Conservation (phyloP, 1,140 invertebrate genomes). For the Neodiprion pinetum region DNA sequence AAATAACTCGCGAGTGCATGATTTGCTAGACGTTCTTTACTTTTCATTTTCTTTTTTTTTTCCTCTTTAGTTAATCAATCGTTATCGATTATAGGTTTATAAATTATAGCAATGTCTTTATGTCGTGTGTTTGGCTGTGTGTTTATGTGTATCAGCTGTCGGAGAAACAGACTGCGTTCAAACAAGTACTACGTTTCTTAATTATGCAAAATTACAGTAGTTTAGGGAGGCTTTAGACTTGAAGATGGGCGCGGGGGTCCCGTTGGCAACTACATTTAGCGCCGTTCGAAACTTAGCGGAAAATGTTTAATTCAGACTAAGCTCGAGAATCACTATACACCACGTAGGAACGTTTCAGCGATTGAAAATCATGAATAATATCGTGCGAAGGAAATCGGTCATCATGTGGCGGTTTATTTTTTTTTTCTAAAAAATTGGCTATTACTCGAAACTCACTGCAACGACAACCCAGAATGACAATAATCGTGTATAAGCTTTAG, state of each 20-base stretch:
- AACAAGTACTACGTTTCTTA: not conserved
- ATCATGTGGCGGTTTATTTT: too few relatives aligned
- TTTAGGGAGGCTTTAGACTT: not conserved
- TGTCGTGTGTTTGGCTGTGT: not conserved
- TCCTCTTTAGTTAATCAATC: not conserved
- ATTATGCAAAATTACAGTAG: not conserved
- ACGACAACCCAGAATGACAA: too few relatives aligned
- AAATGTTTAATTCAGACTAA: conserved; percentile 56
- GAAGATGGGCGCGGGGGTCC: conserved; percentile 6
- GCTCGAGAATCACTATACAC: conserved; percentile 42
- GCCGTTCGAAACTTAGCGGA: conserved; percentile 18
- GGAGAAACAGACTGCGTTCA: not conserved
- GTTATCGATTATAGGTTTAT: too few relatives aligned
- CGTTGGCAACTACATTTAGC: not conserved
- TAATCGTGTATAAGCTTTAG: too few relatives aligned
- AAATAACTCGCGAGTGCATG: too few relatives aligned
- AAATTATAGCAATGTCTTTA: not conserved
- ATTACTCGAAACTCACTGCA: too few relatives aligned
- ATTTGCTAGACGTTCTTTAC: not conserved
- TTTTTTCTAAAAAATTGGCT: too few relatives aligned
- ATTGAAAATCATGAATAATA: too few relatives aligned
- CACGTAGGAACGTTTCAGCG: too few relatives aligned
- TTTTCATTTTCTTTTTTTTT: not conserved
- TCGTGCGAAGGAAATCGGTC: too few relatives aligned
- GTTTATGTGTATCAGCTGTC: not conserved